Percentiles rank a stretch among this genome's conserved stretches.
Evolutionary conservation across 1,140 invertebrate genomes (phyloP).

Genomic region (Steinernema khuongi): DNA sequence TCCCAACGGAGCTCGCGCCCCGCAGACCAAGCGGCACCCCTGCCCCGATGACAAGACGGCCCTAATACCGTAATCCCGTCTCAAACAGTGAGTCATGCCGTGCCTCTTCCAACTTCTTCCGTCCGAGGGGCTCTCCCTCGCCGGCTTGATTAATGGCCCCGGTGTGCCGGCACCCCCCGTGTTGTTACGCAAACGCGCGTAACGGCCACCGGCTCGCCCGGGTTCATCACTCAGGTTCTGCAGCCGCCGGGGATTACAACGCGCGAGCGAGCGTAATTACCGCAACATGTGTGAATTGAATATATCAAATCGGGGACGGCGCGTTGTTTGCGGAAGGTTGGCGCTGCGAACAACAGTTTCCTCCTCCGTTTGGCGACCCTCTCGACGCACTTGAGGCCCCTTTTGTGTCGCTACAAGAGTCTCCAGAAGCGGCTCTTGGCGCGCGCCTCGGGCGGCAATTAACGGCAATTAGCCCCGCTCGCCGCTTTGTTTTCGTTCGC

Average conservation of each 20-base stretch:
- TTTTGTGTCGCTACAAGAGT: background rate
- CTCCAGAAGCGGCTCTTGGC: too few species aligned
- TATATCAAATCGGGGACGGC: background rate
- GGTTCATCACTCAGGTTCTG: background rate
- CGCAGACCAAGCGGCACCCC: too few species aligned
- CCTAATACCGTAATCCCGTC: too few species aligned
- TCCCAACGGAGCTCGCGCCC: too few species aligned
- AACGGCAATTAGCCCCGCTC: background rate
- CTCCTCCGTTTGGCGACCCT: background rate
- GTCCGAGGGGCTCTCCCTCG: too few species aligned
- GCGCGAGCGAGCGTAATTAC: slow-evolving; percentile 5
- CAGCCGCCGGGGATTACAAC: background rate
- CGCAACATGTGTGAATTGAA: slow-evolving; percentile 16
- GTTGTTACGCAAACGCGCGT: background rate
- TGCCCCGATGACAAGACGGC: too few species aligned
- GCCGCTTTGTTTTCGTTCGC: background rate
- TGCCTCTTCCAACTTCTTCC: too few species aligned
- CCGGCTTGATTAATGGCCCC: too few species aligned
- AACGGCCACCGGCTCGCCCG: background rate
- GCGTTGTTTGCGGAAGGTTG: background rate
- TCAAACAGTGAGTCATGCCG: too few species aligned
- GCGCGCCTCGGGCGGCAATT: background rate
- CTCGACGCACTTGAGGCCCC: background rate
- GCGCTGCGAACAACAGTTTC: background rate
- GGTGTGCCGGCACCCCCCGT: background rate